Percentiles rank a stretch among this genome's conserved stretches.
Conservation (phyloP, 2,888 invertebrate genomes). For the Tetragonisca angustula region DNA sequence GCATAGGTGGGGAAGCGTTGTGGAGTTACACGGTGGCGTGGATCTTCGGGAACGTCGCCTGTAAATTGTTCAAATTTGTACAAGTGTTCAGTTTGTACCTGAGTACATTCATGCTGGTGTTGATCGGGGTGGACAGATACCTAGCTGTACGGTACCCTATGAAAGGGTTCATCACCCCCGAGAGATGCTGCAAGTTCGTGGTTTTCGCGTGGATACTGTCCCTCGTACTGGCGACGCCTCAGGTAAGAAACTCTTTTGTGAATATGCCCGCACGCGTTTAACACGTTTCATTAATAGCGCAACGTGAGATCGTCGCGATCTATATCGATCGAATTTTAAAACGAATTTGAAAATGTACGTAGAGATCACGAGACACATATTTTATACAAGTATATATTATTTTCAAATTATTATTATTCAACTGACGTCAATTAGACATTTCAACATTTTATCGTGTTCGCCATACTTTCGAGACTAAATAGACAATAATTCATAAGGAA, state of each 20-base stretch:
- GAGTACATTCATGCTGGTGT: constrained; percentile 92
- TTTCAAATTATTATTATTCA: too few relatives aligned
- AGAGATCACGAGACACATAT: too few relatives aligned
- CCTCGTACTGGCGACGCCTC: constrained; percentile 91
- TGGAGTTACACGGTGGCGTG: constrained; percentile 93
- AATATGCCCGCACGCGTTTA: too few relatives aligned
- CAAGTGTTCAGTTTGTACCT: constrained; percentile 93
- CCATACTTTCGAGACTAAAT: too few relatives aligned
- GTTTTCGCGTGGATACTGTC: constrained; percentile 90
- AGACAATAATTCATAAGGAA: too few relatives aligned
- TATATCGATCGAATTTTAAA: too few relatives aligned
- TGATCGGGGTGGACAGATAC: constrained; percentile 93
- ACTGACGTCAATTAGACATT: too few relatives aligned
- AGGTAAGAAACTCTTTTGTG: constrained; percentile 86
- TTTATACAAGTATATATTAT: too few relatives aligned
- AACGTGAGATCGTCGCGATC: too few relatives aligned
- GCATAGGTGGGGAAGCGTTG: constrained; percentile 91
- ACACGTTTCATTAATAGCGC: too few relatives aligned
- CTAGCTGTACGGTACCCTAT: constrained; percentile 93
- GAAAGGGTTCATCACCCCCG: constrained; percentile 87
- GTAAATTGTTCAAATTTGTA: constrained; percentile 92
- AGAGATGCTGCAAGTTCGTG: constrained; percentile 89
- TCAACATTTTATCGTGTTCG: too few relatives aligned
- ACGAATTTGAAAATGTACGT: too few relatives aligned
- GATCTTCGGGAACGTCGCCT: constrained; percentile 91